Evolutionary conservation across 1,140 invertebrate species (phyloP).

Genomic region (Tribolium madens): DNA sequence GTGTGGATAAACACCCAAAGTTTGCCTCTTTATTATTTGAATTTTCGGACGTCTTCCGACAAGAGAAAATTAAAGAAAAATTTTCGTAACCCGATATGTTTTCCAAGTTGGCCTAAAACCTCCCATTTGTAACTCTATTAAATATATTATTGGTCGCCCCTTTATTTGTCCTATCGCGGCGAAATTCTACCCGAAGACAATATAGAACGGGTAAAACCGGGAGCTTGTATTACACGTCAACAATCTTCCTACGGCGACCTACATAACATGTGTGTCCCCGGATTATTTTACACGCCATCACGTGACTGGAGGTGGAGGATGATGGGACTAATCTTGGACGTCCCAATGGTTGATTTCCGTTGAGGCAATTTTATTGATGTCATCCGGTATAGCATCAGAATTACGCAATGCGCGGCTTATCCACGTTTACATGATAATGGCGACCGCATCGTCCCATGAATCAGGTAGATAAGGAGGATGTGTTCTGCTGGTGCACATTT

Average conservation of each 20-base stretch:
- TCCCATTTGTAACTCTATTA: neutral
- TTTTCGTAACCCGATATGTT: neutral
- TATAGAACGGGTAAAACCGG: slow-evolving; percentile 4
- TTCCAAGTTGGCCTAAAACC: neutral
- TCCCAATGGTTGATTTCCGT: slow-evolving; percentile 31
- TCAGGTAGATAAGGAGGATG: slow-evolving; percentile 61
- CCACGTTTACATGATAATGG: slow-evolving; percentile 48
- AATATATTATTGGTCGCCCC: neutral
- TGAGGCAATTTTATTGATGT: slow-evolving; percentile 15
- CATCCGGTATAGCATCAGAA: slow-evolving; percentile 23
- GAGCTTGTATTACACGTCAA: slow-evolving; percentile 11
- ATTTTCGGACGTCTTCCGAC: neutral
- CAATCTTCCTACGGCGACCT: slow-evolving; percentile 1
- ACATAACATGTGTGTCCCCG: neutral
- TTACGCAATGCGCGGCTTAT: slow-evolving; percentile 39
- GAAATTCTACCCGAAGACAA: neutral
- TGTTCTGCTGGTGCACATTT: slow-evolving; percentile 60
- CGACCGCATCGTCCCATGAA: slow-evolving; percentile 48
- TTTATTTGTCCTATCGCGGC: neutral
- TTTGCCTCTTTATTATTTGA: slow-evolving; percentile 18
- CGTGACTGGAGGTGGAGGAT: too few species aligned
- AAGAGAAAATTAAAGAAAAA: neutral
- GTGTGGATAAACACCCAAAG: slow-evolving; percentile 14
- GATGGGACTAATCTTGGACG: slow-evolving; percentile 21
- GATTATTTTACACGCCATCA: neutral